Percentiles rank a stretch among this genome's conserved stretches.
Conservation (phyloP, 1,140 invertebrate species). For the Meloidogyne exigua region DNA sequence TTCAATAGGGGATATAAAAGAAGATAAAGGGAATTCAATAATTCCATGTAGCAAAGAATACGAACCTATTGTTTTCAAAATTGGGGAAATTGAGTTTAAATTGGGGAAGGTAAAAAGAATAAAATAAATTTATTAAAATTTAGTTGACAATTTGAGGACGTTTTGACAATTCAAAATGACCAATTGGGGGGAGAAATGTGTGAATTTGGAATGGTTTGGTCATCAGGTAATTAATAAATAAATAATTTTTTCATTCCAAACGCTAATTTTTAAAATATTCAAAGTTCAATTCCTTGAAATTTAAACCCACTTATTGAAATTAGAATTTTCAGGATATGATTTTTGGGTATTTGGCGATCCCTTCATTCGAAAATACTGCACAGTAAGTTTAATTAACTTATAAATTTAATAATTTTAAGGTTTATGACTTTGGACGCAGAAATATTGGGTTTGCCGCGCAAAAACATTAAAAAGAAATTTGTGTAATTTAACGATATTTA, state of each 20-base stretch:
- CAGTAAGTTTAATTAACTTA: neutral
- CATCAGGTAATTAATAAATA: neutral
- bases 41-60: slow-evolving; percentile 37
- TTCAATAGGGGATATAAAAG: slow-evolving; percentile 22
- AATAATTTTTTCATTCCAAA: no score
- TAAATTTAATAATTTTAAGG: neutral
- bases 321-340: neutral
- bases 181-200: neutral
- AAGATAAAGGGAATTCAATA: slow-evolving; percentile 9
- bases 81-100: slow-evolving; percentile 30
- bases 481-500: no score
- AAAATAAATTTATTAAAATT: slow-evolving; percentile 18
- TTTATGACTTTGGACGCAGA: neutral
- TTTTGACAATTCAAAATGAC: slow-evolving; percentile 11
- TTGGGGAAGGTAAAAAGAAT: slow-evolving; percentile 29
- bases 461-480: neutral
- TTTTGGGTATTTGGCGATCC: slow-evolving; percentile 53
- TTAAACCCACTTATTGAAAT: no score
- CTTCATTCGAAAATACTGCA: slow-evolving; percentile 52
- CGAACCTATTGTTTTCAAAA: slow-evolving; percentile 39
- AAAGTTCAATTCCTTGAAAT: no score
- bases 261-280: no score
- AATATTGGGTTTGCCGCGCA: neutral
- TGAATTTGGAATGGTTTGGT: slow-evolving; percentile 7
- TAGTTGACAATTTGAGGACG: slow-evolving; percentile 13